Base-by-base conservation (phyloP, 2,113 vertebrate species). In the Grammomys surdaster region DNA sequence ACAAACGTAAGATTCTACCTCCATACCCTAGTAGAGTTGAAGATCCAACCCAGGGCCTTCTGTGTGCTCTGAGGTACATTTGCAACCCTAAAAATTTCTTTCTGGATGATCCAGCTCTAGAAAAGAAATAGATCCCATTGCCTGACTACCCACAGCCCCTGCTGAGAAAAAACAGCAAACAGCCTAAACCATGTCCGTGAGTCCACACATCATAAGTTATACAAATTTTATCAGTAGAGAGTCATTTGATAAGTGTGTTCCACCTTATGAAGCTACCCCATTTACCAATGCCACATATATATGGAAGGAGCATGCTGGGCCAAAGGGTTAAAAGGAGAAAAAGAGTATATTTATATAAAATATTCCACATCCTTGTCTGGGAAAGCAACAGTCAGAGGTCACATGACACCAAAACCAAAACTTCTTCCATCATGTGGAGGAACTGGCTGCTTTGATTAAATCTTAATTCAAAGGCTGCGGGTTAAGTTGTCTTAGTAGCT, bases 281-380 rank as follows among this genome's bases (percentile, higher is more conserved):
- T 89, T 86, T 96, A 84, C 54, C 81, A 77, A 9, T 2, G 1
- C 43, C 22, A n/a, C 67, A 51, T 1, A 51, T 9, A 51, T 9
- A 51, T 48, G 46, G 96, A 93, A 26, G 60, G 76, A 28, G 87
- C 48, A 43, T n/a, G 89, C 22, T 9, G 5, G 60, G 72, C 31
- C 81, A 96, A 95, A 97, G 87, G 91, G 94, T 54, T 63, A 91
- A 93, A 90, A 65, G 70, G 46, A 78, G 89, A 75, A 81, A 54
- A 67, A 81, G 56, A 63, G n/a, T 69, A 91, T 63, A 36, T 70
- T 85, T 93, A 51, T 90, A 92, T 33, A 91, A 97, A 97, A 94
- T 95, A 87, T 95, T 95, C 60, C 96, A 89, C n/a, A 86, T 91
- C 67, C 89, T 97, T 95, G 65, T 84, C 97, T 96, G 96, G 96